Percentiles rank a stretch among this genome's conserved stretches.
These are phyloP conservation scores for Oxyura jamaicensis DNA, from an alignment of 2,113 vertebrate genomes.

Conservation along the genomic window DNA sequence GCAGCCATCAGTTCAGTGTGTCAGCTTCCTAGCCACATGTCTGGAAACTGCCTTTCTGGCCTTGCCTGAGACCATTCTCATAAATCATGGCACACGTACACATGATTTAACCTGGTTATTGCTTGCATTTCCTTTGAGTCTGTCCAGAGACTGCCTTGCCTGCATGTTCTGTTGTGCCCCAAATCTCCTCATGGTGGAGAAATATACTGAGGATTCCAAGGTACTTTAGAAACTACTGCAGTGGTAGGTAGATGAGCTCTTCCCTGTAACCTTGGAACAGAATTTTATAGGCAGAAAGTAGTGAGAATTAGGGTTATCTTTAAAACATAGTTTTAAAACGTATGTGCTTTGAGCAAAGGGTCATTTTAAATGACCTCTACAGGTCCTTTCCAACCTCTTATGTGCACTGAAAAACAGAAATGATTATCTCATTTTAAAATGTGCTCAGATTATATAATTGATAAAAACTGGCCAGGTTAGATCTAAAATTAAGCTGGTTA, in stretches of 20 bases:
- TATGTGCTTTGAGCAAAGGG: background rate
- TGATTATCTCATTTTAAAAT: background rate
- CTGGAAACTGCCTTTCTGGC: background rate
- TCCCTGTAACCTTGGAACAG: background rate
- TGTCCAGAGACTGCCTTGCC: background rate
- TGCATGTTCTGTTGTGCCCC: background rate
- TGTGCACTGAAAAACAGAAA: background rate
- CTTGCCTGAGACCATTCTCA: background rate
- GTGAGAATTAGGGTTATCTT: background rate
- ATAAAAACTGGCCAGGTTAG: background rate
- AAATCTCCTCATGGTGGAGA: background rate
- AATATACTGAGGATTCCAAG: background rate
- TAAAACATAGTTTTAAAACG: no score
- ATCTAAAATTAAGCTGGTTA: background rate
- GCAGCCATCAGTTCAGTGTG: background rate
- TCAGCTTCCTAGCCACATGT: background rate
- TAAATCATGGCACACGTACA: background rate
- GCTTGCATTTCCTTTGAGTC: background rate
- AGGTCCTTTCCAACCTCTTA: background rate
- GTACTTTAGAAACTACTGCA: background rate
- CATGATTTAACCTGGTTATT: background rate
- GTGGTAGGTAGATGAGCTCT: background rate
- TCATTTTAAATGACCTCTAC: background rate
- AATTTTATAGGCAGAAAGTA: background rate
- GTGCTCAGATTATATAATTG: background rate